Conservation (phyloP, 1,140 invertebrate genomes). For the Helicorthomorpha holstii region DNA sequence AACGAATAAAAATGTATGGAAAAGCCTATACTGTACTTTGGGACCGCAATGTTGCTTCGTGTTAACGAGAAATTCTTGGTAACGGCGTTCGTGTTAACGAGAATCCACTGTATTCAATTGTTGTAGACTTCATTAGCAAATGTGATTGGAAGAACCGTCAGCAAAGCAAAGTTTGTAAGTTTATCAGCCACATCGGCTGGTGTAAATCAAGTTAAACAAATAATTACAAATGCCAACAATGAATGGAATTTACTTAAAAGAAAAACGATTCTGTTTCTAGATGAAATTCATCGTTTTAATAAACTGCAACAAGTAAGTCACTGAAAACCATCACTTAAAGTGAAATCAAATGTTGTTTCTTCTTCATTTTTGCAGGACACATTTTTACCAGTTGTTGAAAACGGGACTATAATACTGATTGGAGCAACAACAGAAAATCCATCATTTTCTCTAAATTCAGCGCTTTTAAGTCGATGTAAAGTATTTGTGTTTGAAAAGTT, state of each 20-base stretch:
- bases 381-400: conserved; percentile 61
- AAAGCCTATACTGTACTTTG: no score
- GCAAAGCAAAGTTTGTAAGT: conserved; percentile 39
- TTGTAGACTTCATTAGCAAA: conserved; percentile 52
- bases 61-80: no score
- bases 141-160: conserved; percentile 38
- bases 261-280: conserved; percentile 64
- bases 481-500: conserved; percentile 61
- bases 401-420: conserved; percentile 57
- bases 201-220: conserved; percentile 57
- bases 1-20: no score
- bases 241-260: conserved; percentile 42
- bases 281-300: conserved; percentile 78
- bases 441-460: conserved; percentile 63
- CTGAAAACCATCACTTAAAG: neutral
- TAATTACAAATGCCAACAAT: conserved; percentile 51
- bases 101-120: no score
- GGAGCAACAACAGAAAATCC: conserved; percentile 81
- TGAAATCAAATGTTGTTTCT: neutral
- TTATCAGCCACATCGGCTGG: conserved; percentile 57
- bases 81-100: no score
- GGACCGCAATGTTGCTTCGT: no score
- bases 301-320: conserved; percentile 46
- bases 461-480: conserved; percentile 54
- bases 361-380: conserved; percentile 33